Percentiles rank a stretch among this genome's conserved stretches.
These are phyloP conservation scores for Apamea sordens DNA, from an alignment of 2,888 invertebrate species.

Conservation along the genomic window DNA sequence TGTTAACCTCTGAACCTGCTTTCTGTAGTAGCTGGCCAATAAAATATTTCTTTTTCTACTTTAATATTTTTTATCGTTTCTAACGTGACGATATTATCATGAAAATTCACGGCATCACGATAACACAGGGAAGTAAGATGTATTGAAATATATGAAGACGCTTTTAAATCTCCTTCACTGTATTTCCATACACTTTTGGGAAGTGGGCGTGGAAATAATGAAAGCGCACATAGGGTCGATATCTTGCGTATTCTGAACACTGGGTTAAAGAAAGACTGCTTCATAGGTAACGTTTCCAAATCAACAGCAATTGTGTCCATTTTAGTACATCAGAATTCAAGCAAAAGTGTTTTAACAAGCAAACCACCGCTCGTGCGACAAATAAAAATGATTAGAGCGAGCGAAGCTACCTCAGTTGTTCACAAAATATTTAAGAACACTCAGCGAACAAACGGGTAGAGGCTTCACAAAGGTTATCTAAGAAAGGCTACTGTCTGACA, in stretches of 20 bases:
- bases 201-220: too few relatives aligned
- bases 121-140: not conserved
- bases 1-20: too few relatives aligned
- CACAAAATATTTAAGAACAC: not conserved
- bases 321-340: too few relatives aligned
- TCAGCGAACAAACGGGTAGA: not conserved
- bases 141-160: not conserved
- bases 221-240: not conserved
- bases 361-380: not conserved
- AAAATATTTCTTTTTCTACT: too few relatives aligned
- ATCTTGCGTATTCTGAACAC: not conserved
- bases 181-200: not conserved
- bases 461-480: not conserved
- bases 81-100: not conserved
- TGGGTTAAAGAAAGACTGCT: not conserved
- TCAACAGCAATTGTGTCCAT: not conserved
- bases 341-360: not conserved
- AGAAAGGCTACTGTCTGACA: slow-evolving; percentile 1
- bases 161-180: not conserved
- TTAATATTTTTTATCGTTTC: not conserved
- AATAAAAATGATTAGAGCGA: not conserved
- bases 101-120: not conserved
- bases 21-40: too few relatives aligned
- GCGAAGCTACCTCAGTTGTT: not conserved
- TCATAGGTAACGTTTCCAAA: not conserved